Base-by-base conservation (phyloP, 2,797 vertebrate species). In the Champsocephalus gunnari region DNA sequence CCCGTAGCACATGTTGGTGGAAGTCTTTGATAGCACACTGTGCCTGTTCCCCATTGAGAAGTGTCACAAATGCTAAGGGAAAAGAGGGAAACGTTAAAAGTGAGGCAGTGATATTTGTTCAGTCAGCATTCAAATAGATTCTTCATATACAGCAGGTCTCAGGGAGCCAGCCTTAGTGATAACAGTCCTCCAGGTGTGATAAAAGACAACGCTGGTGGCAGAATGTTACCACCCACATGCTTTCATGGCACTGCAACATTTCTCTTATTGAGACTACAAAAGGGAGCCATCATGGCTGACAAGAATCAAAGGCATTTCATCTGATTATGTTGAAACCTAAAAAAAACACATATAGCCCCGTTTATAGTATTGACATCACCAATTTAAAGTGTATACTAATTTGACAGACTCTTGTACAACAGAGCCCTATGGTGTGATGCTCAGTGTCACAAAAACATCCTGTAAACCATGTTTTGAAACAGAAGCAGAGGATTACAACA, bases 1-100 rank as follows among this genome's bases (percentile, higher is more conserved):
- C 97, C 5, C 97, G 95, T 0, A 99, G 92, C 13, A 56, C 66
- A 47, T 95, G 93, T 77, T 94, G 95, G 91, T 98, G 97, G 73
- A 98, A 97, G 63, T 95, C 90, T 44, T 90, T 80, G 81, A 99
- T 98, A 76, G 97, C 97, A 0, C 94, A 92, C 77, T 97, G 96
- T 0, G 98, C 98, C 88, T 99, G 98, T 41, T 98, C 96, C 3
- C 97, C 96, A 1, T 97, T 97, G 43, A 97, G 95, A 55, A 99
- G 87, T 0, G 98, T 98, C 81, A 98, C 95, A 19, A 98, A 98
- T 0, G 96, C 96, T 96, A 74, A 12, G 53, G 34, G 59, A 17
- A 44, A 11, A 79, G 10, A 62, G 12, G 54, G 43, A 54, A n/a
- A 59, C 16, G 8, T 38, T 12, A 47, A 3, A 71, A 65, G 21